Percentiles rank a stretch among this genome's conserved stretches.
Conservation (phyloP, 2,113 vertebrate species). For the Protobothrops mucrosquamatus region DNA sequence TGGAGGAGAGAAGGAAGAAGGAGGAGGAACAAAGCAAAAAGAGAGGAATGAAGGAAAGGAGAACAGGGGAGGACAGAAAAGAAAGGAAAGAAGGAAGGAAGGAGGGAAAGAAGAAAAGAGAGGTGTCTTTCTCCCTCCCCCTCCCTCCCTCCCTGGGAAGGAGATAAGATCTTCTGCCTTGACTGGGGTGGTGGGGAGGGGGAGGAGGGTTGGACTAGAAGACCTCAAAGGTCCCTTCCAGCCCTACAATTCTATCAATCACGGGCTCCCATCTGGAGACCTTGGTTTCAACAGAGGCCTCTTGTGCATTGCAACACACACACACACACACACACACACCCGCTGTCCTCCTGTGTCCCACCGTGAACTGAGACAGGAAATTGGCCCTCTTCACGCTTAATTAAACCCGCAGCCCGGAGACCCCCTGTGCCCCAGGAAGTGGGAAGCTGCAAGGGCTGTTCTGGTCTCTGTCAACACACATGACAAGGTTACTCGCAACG, state of each 20-base stretch:
- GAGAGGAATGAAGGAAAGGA: no score
- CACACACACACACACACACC: no score
- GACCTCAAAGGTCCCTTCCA: not conserved
- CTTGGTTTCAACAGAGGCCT: constrained; percentile 28
- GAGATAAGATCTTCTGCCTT: no score
- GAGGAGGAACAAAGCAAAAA: no score
- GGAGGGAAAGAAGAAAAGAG: no score
- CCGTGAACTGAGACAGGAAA: constrained; percentile 45
- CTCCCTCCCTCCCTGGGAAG: no score
- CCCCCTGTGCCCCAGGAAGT: constrained; percentile 17
- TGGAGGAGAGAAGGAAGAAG: no score
- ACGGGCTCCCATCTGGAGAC: fast-evolving
- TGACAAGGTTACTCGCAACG: constrained; percentile 41
- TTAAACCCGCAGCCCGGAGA: constrained; percentile 51
- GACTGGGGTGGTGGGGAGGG: no score
- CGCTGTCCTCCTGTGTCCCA: constrained; percentile 36
- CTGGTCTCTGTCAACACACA: constrained; percentile 56
- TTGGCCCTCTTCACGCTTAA: constrained; percentile 31
- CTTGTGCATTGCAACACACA: fast-evolving
- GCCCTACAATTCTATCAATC: not conserved
- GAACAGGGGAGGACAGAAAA: no score
- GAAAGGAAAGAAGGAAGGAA: no score
- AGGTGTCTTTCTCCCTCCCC: no score
- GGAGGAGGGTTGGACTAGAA: not conserved
- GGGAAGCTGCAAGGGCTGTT: constrained; percentile 26